Percentiles rank a stretch among this genome's conserved stretches.
These are phyloP conservation scores for Pithys albifrons DNA, from an alignment of 2,113 vertebrate genomes.

Conservation along the genomic window DNA sequence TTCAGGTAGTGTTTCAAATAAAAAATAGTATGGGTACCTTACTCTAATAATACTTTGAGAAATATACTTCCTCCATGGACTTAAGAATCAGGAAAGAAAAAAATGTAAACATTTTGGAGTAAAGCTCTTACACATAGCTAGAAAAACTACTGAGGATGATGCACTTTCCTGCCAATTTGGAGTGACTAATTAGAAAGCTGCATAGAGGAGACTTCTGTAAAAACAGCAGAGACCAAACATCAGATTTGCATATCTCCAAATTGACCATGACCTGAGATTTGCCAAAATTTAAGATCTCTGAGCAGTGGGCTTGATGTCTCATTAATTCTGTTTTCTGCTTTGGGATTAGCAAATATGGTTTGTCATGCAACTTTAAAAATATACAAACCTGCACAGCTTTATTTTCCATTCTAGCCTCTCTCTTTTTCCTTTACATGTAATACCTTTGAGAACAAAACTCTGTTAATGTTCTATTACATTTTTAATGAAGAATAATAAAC, in stretches of 20 bases:
- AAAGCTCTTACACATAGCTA: not conserved
- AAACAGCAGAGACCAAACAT: not conserved
- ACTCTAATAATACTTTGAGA: not conserved
- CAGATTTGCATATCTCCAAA: not conserved
- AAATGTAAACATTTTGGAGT: not conserved
- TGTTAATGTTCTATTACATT: constrained; percentile 38
- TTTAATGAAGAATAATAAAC: constrained; percentile 66
- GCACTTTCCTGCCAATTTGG: not conserved
- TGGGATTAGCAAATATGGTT: not conserved
- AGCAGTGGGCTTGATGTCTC: not conserved
- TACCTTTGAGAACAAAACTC: constrained; percentile 11
- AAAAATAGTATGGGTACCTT: not conserved
- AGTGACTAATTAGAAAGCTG: not conserved
- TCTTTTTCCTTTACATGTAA: not conserved
- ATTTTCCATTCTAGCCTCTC: not conserved
- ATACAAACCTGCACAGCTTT: not conserved
- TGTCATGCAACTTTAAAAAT: constrained; percentile 15
- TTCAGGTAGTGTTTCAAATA: not conserved
- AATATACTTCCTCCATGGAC: not conserved
- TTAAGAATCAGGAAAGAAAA: not conserved
- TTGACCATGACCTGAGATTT: not conserved
- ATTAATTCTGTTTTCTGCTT: not conserved
- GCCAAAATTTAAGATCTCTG: not conserved
- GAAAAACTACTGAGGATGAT: not conserved
- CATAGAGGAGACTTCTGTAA: not conserved